Conservation (phyloP, 2,113 vertebrate species). For the Deroptyus accipitrinus region DNA sequence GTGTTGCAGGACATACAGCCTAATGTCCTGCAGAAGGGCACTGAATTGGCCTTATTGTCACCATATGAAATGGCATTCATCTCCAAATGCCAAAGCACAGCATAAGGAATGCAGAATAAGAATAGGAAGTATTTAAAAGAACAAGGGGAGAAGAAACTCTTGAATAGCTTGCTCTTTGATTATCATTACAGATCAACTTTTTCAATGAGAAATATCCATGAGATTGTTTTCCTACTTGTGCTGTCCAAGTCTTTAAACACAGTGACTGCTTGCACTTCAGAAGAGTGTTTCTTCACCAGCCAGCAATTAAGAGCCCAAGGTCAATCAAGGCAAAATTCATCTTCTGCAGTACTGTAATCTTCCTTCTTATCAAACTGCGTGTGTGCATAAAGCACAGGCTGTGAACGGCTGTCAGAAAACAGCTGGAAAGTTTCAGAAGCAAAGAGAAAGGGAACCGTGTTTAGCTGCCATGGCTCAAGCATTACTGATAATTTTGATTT, state of each 20-base stretch:
- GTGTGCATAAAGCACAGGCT: neutral
- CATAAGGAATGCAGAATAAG: conserved; percentile 22
- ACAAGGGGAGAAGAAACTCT: neutral
- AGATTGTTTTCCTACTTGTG: conserved; percentile 17
- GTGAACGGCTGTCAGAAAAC: neutral
- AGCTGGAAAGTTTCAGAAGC: neutral
- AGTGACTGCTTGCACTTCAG: conserved; percentile 32
- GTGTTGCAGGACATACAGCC: neutral
- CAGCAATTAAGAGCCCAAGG: conserved; percentile 43
- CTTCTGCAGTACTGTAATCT: neutral
- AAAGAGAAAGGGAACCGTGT: neutral
- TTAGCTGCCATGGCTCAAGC: neutral
- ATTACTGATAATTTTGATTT: neutral
- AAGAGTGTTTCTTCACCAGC: neutral
- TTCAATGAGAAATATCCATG: conserved; percentile 6
- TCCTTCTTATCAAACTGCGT: neutral
- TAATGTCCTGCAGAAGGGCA: conserved; percentile 21
- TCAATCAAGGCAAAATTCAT: conserved; percentile 38
- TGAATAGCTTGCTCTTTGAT: conserved; percentile 20
- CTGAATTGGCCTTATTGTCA: conserved; percentile 44
- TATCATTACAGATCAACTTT: conserved; percentile 42
- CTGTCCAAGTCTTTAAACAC: neutral
- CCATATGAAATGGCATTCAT: conserved; percentile 53
- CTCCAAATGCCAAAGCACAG: conserved; percentile 30
- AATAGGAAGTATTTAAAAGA: conserved; percentile 34